Conservation (phyloP, 2,888 invertebrate species). For the Conomelus anceps region DNA sequence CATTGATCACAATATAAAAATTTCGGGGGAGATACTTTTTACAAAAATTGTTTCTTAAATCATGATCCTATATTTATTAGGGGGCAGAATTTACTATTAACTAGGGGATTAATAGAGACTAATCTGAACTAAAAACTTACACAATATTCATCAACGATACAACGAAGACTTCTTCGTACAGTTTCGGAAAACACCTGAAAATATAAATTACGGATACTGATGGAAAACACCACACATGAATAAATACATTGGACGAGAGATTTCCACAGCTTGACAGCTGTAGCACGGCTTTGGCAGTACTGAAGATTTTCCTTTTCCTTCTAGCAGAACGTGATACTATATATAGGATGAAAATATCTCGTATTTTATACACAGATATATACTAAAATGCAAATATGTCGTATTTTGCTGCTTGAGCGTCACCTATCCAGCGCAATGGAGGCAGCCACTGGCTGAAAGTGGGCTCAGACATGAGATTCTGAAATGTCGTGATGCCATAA, state of each 20-base stretch:
- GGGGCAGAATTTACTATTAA: too few relatives aligned
- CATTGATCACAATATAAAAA: too few relatives aligned
- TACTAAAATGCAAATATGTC: neutral
- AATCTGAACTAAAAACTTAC: too few relatives aligned
- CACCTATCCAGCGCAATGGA: neutral
- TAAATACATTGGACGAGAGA: too few relatives aligned
- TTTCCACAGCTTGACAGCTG: neutral
- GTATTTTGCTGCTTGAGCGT: neutral
- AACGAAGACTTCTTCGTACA: neutral
- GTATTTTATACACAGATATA: neutral
- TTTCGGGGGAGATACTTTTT: too few relatives aligned
- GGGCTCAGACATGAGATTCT: neutral
- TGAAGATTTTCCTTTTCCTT: neutral
- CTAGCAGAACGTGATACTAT: neutral
- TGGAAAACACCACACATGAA: neutral
- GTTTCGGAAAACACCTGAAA: neutral
- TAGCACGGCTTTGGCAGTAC: neutral
- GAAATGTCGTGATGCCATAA: neutral
- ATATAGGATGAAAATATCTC: neutral
- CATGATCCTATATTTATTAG: too few relatives aligned
- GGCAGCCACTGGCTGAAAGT: neutral
- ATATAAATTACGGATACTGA: neutral
- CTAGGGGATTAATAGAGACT: too few relatives aligned
- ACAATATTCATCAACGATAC: too few relatives aligned
- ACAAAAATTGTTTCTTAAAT: too few relatives aligned